Conservation (phyloP, 2,888 invertebrate genomes). For the Craniophora ligustri region DNA sequence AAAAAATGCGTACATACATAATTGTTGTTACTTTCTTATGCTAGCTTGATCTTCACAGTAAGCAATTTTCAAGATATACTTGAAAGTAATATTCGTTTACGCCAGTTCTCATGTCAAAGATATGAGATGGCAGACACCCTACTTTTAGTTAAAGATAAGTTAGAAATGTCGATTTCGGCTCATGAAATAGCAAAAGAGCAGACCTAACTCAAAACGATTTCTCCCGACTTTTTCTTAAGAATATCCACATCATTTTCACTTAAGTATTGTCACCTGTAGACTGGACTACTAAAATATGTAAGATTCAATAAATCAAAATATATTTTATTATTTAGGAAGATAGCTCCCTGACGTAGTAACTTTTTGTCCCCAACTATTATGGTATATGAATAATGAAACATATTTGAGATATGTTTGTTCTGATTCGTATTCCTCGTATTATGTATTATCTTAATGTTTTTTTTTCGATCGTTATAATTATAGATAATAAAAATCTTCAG, state of each 20-base stretch:
- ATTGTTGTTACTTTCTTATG: no score
- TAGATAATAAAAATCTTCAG: no score
- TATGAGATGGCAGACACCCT: constrained; percentile 17
- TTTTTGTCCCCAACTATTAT: constrained; percentile 19
- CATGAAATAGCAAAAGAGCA: background rate
- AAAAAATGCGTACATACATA: no score
- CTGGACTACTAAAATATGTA: constrained; percentile 37
- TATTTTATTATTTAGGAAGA: constrained; percentile 40
- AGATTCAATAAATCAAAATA: constrained; percentile 47
- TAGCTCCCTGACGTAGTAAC: constrained; percentile 44
- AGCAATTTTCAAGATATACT: background rate
- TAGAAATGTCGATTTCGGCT: background rate
- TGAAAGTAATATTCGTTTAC: constrained; percentile 6
- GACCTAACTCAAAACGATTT: constrained; percentile 1
- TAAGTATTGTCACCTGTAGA: constrained; percentile 35
- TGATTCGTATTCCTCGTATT: constrained; percentile 21
- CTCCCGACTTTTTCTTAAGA: constrained; percentile 10
- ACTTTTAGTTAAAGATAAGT: constrained; percentile 7
- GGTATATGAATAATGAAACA: constrained; percentile 67
- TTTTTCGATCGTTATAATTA: no score
- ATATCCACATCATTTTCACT: constrained; percentile 45
- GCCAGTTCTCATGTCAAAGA: constrained; percentile 9
- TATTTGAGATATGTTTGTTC: constrained; percentile 38
- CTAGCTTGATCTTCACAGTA: background rate
- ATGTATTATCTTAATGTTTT: no score